A percentile compares a stretch with the other conserved stretches of the same genome.
These are phyloP conservation scores for Eumerus sabulonum DNA, from an alignment of 2,888 invertebrate species.

Conservation along the genomic window DNA sequence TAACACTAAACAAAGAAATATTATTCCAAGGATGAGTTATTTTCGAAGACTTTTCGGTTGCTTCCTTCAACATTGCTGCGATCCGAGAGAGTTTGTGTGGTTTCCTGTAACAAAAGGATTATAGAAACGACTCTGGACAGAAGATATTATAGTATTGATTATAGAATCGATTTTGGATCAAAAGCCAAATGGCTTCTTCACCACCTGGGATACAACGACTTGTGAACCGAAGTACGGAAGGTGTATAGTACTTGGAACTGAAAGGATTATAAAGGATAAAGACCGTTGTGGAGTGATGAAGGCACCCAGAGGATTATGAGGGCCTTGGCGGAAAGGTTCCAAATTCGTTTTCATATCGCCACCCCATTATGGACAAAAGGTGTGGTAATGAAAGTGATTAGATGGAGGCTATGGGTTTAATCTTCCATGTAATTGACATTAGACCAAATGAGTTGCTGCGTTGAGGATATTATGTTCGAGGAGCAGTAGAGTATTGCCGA, in stretches of 20 bases:
- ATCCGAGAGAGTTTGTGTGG: constrained; percentile 17
- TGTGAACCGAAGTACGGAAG: background rate
- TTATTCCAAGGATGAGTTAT: constrained; percentile 48
- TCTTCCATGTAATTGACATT: constrained; percentile 61
- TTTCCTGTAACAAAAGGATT: constrained; percentile 47
- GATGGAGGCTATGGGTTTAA: constrained; percentile 54
- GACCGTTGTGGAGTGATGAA: constrained; percentile 29
- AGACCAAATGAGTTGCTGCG: constrained; percentile 21
- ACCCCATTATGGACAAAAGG: constrained; percentile 49
- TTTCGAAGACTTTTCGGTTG: constrained; percentile 36
- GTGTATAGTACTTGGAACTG: constrained; percentile 18
- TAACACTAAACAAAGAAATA: constrained; percentile 62
- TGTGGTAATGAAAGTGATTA: constrained; percentile 65
- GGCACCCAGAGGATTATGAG: constrained; percentile 32
- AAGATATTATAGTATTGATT: constrained; percentile 39
- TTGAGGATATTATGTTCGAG: too few relatives aligned
- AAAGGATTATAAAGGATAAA: constrained; percentile 61
- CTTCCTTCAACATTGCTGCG: constrained; percentile 5
- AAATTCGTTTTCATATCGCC: constrained; percentile 57
- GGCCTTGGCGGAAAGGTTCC: constrained; percentile 10
- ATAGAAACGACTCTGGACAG: constrained; percentile 40
- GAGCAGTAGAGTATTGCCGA: too few relatives aligned
- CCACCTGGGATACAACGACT: constrained; percentile 45
- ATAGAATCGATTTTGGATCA: constrained; percentile 65
- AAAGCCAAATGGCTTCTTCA: constrained; percentile 56